Percentiles rank a stretch among this genome's conserved stretches.
phyloP scores from a whole-genome alignment of 2,888 invertebrate genomes.

The Xestia sexstrigata region DNA sequence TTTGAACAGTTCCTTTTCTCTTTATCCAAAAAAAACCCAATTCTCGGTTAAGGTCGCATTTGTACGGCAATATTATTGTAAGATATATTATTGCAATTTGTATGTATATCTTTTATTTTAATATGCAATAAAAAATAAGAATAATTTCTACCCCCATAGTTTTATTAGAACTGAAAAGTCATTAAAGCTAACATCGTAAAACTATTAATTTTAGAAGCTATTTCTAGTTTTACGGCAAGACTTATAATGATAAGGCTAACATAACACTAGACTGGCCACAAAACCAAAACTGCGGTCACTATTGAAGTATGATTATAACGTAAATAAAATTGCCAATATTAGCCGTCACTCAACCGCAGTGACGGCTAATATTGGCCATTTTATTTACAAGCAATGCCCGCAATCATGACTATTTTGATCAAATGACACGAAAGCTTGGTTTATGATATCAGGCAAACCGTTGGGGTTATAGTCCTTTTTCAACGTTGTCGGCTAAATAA shows the following conservation, averaged over 20 bases:
- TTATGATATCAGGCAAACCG: too few relatives aligned
- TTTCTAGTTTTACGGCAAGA: not conserved
- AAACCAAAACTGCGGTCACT: not conserved
- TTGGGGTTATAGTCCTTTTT: too few relatives aligned
- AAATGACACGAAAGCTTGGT: too few relatives aligned
- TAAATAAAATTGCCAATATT: not conserved
- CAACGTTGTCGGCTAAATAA: too few relatives aligned
- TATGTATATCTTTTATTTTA: not conserved
- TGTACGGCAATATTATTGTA: not conserved
- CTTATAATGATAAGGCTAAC: not conserved
- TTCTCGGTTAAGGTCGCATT: not conserved
- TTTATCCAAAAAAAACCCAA: not conserved
- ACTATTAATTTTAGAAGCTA: too few relatives aligned
- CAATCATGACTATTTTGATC: too few relatives aligned
- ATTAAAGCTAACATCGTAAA: not conserved
- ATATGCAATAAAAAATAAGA: not conserved
- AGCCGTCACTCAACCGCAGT: not conserved
- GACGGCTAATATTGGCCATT: too few relatives aligned
- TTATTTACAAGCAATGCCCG: too few relatives aligned
- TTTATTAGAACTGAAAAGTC: not conserved
- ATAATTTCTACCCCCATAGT: not conserved
- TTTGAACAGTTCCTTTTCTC: too few relatives aligned
- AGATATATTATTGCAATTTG: not conserved
- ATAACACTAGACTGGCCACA: not conserved
- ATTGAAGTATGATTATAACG: not conserved